Percentiles rank a stretch among this genome's conserved stretches.
These are phyloP conservation scores for Pilophorus perplexus DNA, from an alignment of 2,888 invertebrate genomes.

Conservation along the genomic window DNA sequence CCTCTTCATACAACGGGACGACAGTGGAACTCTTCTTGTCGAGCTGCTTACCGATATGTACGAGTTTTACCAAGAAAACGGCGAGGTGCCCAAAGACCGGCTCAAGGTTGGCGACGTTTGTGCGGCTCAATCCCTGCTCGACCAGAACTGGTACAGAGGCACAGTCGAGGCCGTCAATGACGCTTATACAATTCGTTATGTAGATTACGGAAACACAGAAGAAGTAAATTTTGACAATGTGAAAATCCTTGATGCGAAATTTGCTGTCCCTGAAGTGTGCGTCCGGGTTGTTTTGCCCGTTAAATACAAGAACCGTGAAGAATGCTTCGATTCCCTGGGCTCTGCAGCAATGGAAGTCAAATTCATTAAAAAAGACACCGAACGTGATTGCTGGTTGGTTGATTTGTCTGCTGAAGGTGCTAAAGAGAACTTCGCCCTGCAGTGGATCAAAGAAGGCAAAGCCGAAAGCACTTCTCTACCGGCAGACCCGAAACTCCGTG, in stretches of 20 bases:
- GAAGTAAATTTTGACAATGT: slow-evolving; percentile 57
- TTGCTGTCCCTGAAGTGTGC: slow-evolving; percentile 51
- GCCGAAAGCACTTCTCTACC: slow-evolving; percentile 2
- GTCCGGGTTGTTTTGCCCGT: slow-evolving; percentile 51
- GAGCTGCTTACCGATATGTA: slow-evolving; percentile 51
- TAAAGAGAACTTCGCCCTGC: slow-evolving; percentile 54
- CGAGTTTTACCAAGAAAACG: too few relatives aligned
- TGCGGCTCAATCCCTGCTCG: slow-evolving; percentile 51
- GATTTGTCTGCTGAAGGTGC: slow-evolving; percentile 56
- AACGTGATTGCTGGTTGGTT: slow-evolving; percentile 52
- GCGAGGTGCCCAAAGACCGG: neutral
- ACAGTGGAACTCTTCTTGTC: slow-evolving; percentile 54
- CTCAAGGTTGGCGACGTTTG: slow-evolving; percentile 43
- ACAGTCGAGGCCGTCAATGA: slow-evolving; percentile 54
- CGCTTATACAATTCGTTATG: slow-evolving; percentile 61
- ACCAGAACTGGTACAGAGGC: slow-evolving; percentile 65
- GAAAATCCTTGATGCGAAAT: slow-evolving; percentile 50
- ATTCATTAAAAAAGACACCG: slow-evolving; percentile 4
- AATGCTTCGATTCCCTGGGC: neutral
- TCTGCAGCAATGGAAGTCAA: neutral
- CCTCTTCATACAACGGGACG: neutral
- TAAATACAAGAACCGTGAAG: slow-evolving; percentile 47
- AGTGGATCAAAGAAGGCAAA: neutral
- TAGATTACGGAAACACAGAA: slow-evolving; percentile 68
- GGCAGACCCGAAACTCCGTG: slow-evolving; percentile 14